A percentile compares a stretch with the other conserved stretches of the same genome.
phyloP scores from a whole-genome alignment of 2,797 vertebrate species.

The Catostomus latipinnis region DNA sequence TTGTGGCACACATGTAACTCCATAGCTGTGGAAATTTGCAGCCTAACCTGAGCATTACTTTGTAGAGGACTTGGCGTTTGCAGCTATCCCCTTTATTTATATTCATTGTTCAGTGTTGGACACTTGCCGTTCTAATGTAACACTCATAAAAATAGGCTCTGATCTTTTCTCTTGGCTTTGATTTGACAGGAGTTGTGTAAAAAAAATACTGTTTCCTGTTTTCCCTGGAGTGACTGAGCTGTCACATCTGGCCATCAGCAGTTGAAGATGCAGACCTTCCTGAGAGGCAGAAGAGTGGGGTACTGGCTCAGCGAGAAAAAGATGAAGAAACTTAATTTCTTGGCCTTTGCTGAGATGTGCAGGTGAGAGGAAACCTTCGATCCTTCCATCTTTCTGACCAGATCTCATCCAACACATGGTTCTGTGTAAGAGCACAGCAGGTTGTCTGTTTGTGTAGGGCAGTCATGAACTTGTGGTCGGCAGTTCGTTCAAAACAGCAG shows the following conservation, averaged over 20 bases:
- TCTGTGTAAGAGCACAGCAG: conserved; percentile 5
- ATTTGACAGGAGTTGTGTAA: conserved; percentile 52
- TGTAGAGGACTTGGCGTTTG: neutral
- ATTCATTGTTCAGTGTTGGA: no score
- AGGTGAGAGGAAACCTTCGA: conserved; percentile 77
- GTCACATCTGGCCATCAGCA: conserved; percentile 60
- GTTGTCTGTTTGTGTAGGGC: conserved; percentile 1
- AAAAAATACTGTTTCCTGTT: conserved; percentile 58
- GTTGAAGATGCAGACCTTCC: conserved; percentile 92
- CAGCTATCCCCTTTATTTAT: no score
- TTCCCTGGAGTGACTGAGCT: conserved; percentile 51
- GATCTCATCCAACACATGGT: conserved; percentile 1
- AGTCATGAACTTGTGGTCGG: neutral
- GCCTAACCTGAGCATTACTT: neutral
- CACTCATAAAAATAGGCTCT: neutral
- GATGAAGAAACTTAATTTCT: conserved; percentile 97
- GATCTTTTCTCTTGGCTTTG: conserved; percentile 1
- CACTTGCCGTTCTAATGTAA: no score
- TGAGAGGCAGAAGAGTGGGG: conserved; percentile 93
- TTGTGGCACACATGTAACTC: no score
- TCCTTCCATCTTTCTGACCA: neutral
- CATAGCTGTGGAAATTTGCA: neutral
- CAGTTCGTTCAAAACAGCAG: neutral
- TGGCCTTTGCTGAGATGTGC: conserved; percentile 96
- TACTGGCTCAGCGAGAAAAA: conserved; percentile 99